Conservation (phyloP, 2,797 vertebrate genomes). For the Hydrocynus forskahlii region DNA sequence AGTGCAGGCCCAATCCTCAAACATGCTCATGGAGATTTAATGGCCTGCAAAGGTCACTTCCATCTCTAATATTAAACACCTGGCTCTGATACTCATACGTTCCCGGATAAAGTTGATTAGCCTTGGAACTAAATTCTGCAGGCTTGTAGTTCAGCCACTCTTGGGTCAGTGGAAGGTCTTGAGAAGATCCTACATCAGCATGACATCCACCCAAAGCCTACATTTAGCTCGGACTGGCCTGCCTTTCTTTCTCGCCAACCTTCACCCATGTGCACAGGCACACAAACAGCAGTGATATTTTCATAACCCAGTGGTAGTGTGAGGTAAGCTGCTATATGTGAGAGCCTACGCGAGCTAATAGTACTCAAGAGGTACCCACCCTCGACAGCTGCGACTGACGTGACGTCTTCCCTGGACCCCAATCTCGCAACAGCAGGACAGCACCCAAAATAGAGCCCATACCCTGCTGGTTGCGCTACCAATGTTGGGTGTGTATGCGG, state of each 20-base stretch:
- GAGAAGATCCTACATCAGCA: conserved; percentile 5
- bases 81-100: not conserved
- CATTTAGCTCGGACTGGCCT: conserved; percentile 57
- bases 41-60: not conserved
- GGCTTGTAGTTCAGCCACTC: not conserved
- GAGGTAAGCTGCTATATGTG: conserved; percentile 78
- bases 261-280: conserved; percentile 58
- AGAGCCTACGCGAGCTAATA: conserved; percentile 44
- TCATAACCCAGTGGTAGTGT: conserved; percentile 75
- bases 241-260: conserved; percentile 3
- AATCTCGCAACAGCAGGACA: conserved; percentile 55
- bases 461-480: conserved; percentile 46
- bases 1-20: not conserved
- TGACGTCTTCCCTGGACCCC: conserved; percentile 65
- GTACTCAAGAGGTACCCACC: conserved; percentile 48
- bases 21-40: not conserved
- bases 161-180: not conserved
- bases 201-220: conserved; percentile 56
- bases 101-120: not conserved
- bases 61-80: not conserved
- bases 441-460: conserved; percentile 61
- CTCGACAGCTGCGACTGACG: conserved; percentile 75
- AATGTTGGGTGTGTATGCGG: conserved; percentile 8
- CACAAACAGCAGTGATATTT: conserved; percentile 75
- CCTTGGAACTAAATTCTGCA: not conserved